A percentile compares a stretch with the other conserved stretches of the same genome.
Evolutionary conservation across 2,888 invertebrate species (phyloP).

Genomic region (Drosophila antonietae): DNA sequence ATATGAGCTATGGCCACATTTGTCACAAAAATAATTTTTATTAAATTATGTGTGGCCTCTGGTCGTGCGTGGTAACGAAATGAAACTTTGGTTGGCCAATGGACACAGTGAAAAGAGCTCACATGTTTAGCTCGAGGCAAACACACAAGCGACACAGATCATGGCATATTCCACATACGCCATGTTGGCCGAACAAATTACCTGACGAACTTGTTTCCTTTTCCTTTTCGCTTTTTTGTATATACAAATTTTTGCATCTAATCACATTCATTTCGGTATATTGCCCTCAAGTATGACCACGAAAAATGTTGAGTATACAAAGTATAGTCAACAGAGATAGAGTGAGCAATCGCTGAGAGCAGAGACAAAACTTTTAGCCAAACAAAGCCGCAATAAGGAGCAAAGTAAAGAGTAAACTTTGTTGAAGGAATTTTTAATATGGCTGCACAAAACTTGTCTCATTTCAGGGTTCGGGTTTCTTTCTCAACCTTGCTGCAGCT

Average conservation of each 20-base stretch:
- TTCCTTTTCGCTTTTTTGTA: neutral
- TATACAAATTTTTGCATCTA: neutral
- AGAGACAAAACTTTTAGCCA: conserved; percentile 24
- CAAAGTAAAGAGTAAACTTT: conserved; percentile 45
- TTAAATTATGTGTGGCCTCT: neutral
- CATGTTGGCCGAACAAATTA: neutral
- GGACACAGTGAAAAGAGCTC: neutral
- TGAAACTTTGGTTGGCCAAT: neutral
- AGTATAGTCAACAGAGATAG: neutral
- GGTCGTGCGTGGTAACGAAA: neutral
- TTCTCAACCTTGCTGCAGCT: neutral
- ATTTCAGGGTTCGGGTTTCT: conserved; percentile 2
- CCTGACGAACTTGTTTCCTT: neutral
- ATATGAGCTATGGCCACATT: neutral
- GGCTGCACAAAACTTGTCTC: conserved; percentile 30
- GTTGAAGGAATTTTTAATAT: conserved; percentile 52
- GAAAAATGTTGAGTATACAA: conserved; percentile 11
- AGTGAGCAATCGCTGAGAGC: conserved; percentile 22
- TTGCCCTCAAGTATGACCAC: conserved; percentile 11
- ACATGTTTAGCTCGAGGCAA: conserved; percentile 12
- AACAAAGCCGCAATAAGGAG: conserved; percentile 37
- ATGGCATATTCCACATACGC: conserved; percentile 19
- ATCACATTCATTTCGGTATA: conserved; percentile 19
- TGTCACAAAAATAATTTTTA: neutral
- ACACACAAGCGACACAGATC: conserved; percentile 1